phyloP scores from a whole-genome alignment of 1,140 invertebrate genomes.

The Holcopasites calliopsidis region DNA sequence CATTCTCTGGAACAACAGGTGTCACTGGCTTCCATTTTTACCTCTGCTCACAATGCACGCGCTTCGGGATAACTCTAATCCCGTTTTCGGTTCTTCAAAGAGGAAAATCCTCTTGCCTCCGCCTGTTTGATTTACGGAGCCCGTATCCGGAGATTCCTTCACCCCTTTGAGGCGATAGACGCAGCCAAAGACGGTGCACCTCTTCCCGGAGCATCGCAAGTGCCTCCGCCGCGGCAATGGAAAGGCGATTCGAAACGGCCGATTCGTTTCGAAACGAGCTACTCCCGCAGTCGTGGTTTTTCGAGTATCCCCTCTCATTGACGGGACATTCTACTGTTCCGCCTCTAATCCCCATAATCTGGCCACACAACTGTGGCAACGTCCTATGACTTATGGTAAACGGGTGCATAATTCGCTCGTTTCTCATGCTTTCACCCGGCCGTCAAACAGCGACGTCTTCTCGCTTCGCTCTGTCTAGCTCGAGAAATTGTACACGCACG shows the following conservation, averaged over 20 bases:
- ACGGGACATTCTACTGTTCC: conserved; percentile 30
- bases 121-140: conserved; percentile 25
- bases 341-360: conserved; percentile 60
- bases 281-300: not conserved
- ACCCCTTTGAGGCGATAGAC: not conserved
- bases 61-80: conserved; percentile 30
- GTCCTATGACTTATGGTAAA: conserved; percentile 69
- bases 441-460: conserved; percentile 51
- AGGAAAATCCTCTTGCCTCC: conserved; percentile 52
- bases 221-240: conserved; percentile 24
- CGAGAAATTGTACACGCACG: conserved; percentile 39
- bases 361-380: conserved; percentile 44
- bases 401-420: conserved; percentile 66
- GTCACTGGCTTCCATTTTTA: conserved; percentile 4
- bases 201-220: not conserved
- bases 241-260: conserved; percentile 46
- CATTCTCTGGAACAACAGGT: conserved; percentile 34
- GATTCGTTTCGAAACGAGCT: conserved; percentile 46
- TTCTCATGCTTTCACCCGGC: conserved; percentile 67
- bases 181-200: not conserved
- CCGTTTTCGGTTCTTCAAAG: conserved; percentile 8
- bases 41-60: conserved; percentile 12
- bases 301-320: conserved; percentile 1
- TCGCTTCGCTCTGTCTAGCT: conserved; percentile 25
- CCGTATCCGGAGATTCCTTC: not conserved